Percentiles rank a stretch among this genome's conserved stretches.
phyloP scores from a whole-genome alignment of 2,113 vertebrate species.

The Lanius ludovicianus region DNA sequence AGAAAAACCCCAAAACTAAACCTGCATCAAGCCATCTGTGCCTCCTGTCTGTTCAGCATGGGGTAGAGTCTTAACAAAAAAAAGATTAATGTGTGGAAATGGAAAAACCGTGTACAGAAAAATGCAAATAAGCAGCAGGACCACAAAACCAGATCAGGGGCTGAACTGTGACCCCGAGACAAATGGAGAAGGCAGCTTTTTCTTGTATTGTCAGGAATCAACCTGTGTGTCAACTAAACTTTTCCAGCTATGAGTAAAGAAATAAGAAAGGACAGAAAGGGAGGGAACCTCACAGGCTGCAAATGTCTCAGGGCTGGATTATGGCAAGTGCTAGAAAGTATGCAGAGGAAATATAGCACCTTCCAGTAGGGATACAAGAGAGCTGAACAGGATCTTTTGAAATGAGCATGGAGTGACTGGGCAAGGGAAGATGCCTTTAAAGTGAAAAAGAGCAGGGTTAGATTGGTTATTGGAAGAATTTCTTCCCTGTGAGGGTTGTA shows the following conservation, averaged over 20 bases:
- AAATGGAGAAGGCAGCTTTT: neutral
- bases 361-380: neutral
- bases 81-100: constrained; percentile 15
- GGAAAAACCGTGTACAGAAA: constrained; percentile 13
- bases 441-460: neutral
- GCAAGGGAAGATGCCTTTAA: neutral
- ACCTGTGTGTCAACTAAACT: neutral
- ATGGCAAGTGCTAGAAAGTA: neutral
- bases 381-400: neutral
- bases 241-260: neutral
- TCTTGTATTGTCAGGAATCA: neutral
- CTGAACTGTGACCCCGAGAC: neutral
- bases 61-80: neutral
- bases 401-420: neutral
- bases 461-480: neutral
- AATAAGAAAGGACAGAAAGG: neutral
- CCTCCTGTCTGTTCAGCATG: constrained; percentile 1
- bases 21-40: constrained; percentile 20
- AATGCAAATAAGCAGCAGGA: neutral
- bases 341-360: neutral
- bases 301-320: neutral
- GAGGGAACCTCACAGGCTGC: neutral
- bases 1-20: neutral
- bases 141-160: neutral
- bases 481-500: neutral